Percentiles rank a stretch among this genome's conserved stretches.
Conservation (phyloP, 2,888 invertebrate species). For the Eubasilissa splendida region DNA sequence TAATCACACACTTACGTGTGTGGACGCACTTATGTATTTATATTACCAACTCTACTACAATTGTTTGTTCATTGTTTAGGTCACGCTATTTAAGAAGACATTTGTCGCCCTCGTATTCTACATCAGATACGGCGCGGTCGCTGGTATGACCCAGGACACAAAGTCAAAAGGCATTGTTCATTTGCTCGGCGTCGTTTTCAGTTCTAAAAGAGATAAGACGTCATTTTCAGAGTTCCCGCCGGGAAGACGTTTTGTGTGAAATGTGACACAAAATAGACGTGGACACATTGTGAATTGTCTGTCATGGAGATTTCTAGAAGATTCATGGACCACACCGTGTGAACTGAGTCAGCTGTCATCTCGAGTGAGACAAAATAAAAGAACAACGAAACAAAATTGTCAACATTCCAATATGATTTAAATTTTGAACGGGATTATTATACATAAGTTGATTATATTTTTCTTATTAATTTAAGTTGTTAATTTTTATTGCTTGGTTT, state of each 20-base stretch:
- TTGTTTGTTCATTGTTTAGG: slow-evolving; percentile 52
- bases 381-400: slow-evolving; percentile 9
- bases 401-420: slow-evolving; percentile 11
- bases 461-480: no score
- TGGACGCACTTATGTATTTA: slow-evolving; percentile 44
- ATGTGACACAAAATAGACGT: slow-evolving; percentile 27
- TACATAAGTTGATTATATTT: no score
- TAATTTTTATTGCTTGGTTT: no score
- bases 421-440: background rate
- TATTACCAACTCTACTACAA: slow-evolving; percentile 49
- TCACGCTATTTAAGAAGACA: slow-evolving; percentile 53
- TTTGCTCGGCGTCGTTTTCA: background rate
- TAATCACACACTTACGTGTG: background rate
- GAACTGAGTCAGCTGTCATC: slow-evolving; percentile 29
- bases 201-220: background rate
- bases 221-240: background rate
- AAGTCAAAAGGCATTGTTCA: background rate
- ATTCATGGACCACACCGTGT: slow-evolving; percentile 34
- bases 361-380: slow-evolving; percentile 14
- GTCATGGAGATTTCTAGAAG: slow-evolving; percentile 31
- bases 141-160: background rate
- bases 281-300: slow-evolving; percentile 31
- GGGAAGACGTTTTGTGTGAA: background rate
- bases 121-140: background rate
- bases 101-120: slow-evolving; percentile 30